A percentile compares a stretch with the other conserved stretches of the same genome.
These are phyloP conservation scores for Heterohyrax brucei DNA, from an alignment of 2,797 vertebrate genomes.

Conservation along the genomic window DNA sequence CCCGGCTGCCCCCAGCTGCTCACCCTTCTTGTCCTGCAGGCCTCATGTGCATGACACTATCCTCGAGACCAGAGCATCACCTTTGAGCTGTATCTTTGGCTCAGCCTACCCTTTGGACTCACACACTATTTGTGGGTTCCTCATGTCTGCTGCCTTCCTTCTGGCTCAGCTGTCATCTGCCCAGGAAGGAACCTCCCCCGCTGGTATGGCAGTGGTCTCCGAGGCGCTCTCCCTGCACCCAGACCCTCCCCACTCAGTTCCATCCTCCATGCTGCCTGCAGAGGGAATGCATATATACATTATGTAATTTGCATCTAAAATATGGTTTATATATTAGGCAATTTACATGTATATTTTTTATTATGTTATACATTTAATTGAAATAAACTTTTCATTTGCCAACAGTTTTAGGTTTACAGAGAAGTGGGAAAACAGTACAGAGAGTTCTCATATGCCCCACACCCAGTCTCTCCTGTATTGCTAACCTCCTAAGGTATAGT, in stretches of 20 bases:
- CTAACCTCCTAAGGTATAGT: neutral
- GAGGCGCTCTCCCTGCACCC: neutral
- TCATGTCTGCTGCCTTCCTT: neutral
- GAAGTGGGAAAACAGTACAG: neutral
- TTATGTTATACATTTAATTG: neutral
- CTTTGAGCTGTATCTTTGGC: neutral
- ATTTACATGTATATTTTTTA: too few species aligned
- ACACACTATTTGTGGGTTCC: too few species aligned
- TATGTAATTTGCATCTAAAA: too few species aligned
- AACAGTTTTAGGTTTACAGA: neutral
- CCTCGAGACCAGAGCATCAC: rapidly evolving
- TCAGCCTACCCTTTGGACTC: neutral
- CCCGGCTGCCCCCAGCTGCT: neutral
- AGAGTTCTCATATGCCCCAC: neutral
- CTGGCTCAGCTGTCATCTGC: neutral
- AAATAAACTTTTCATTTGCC: neutral
- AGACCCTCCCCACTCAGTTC: neutral
- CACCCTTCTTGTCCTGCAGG: neutral
- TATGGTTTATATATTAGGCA: too few species aligned
- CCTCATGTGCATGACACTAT: neutral
- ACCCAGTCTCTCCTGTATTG: neutral
- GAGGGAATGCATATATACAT: neutral
- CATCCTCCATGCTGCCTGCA: neutral
- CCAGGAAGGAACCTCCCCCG: neutral
- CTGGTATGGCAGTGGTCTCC: neutral